Percentiles rank a stretch among this genome's conserved stretches.
Evolutionary conservation across 1,140 invertebrate genomes (phyloP).

Genomic region (Lepidurus arcticus): DNA sequence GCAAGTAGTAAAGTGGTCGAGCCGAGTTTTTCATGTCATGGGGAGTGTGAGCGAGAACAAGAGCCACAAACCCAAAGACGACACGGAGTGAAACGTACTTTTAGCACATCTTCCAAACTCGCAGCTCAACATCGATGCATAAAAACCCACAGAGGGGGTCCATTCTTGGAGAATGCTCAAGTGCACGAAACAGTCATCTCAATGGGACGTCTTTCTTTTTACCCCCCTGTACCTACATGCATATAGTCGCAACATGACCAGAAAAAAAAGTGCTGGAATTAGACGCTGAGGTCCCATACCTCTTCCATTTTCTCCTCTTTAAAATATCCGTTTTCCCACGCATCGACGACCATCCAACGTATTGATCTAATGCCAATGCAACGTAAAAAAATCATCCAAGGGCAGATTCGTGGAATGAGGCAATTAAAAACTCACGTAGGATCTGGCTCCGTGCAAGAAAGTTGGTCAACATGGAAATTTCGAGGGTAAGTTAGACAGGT

Average conservation of each 20-base stretch:
- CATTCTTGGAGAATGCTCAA: conserved; percentile 1
- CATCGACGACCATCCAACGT: neutral
- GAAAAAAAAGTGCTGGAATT: neutral
- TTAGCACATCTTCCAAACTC: conserved; percentile 21
- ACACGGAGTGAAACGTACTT: neutral
- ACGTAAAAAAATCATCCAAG: no score
- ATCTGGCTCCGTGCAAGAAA: no score
- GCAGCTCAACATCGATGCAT: neutral
- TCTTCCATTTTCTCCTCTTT: no score
- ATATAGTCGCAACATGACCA: neutral
- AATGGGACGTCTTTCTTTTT: neutral
- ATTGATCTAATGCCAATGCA: no score
- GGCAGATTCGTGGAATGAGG: no score
- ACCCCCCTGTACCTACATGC: neutral
- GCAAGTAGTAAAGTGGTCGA: neutral
- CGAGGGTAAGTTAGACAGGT: no score
- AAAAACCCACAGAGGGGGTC: conserved; percentile 5
- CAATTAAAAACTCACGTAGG: no score
- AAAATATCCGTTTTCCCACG: neutral
- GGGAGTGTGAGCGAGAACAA: neutral
- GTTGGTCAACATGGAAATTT: no score
- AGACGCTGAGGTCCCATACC: neutral
- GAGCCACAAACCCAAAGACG: neutral
- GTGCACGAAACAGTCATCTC: conserved; percentile 3
- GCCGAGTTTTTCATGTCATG: neutral